These are phyloP conservation scores for Drosophila asahinai DNA, from an alignment of 1,140 invertebrate genomes.

Conservation along the genomic window DNA sequence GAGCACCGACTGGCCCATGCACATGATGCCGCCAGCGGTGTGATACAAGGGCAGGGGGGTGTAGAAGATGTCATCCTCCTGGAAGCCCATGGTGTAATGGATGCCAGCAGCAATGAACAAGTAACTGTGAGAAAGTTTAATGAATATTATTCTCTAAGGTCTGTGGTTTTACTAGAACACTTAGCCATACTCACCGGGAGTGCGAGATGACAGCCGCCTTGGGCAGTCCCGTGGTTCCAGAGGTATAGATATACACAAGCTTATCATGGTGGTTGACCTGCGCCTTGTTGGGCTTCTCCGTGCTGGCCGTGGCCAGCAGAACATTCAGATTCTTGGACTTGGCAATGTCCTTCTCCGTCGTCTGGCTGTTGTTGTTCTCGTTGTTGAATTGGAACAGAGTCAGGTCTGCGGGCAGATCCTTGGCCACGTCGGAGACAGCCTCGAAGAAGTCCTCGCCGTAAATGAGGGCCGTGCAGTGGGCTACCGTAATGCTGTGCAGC, in stretches of 20 bases:
- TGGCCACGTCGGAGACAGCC: conserved; percentile 53
- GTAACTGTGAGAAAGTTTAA: conserved; percentile 83
- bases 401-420: conserved; percentile 58
- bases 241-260: conserved; percentile 94
- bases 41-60: conserved; percentile 98
- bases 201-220: conserved; percentile 95
- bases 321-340: conserved; percentile 67
- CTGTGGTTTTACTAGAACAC: background rate
- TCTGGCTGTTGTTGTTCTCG: conserved; percentile 71
- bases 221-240: conserved; percentile 95
- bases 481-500: conserved; percentile 94
- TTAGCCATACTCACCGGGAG: conserved; percentile 85
- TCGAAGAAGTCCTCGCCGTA: conserved; percentile 88
- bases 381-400: conserved; percentile 87
- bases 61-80: conserved; percentile 93
- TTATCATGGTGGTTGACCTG: conserved; percentile 86
- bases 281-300: conserved; percentile 57
- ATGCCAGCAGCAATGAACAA: conserved; percentile 92
- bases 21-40: conserved; percentile 95
- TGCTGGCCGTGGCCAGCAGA: conserved; percentile 57
- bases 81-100: conserved; percentile 89
- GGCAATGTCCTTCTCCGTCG: conserved; percentile 51
- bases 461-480: conserved; percentile 93
- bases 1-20: conserved; percentile 93
- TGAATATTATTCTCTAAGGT: background rate